Evolutionary conservation across 2,113 vertebrate genomes (phyloP).

Genomic region (Microtus montanus): DNA sequence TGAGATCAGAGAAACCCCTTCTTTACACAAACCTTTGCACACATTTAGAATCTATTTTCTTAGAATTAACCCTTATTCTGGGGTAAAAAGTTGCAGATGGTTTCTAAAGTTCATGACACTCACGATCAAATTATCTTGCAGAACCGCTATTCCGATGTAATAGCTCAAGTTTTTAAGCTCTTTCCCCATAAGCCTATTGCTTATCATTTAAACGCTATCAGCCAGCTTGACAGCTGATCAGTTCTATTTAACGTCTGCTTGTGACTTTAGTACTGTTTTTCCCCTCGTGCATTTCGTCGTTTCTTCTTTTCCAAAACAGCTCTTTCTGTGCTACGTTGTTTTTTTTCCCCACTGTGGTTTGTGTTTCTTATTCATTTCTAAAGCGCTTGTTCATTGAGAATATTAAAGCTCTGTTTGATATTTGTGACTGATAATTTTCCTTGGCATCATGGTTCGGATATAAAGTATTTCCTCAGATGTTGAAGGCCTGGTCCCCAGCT

Average conservation of each 20-base stretch:
- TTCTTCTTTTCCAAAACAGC: conserved; percentile 22
- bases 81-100: not conserved
- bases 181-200: not conserved
- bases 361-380: conserved; percentile 24
- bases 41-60: conserved; percentile 12
- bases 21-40: not conserved
- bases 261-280: not conserved
- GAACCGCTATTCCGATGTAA: not conserved
- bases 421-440: not conserved
- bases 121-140: not conserved
- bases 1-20: not conserved
- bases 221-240: not conserved
- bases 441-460: not conserved
- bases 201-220: not conserved
- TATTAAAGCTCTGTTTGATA: not conserved
- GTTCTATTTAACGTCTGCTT: conserved; percentile 3
- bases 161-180: not conserved
- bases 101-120: not conserved
- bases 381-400: not conserved
- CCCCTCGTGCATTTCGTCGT: not conserved
- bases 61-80: not conserved
- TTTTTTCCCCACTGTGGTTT: not conserved
- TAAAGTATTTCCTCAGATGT: not conserved
- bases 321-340: not conserved
- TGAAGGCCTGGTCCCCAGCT: not conserved